Percentiles rank a stretch among this genome's conserved stretches.
These are phyloP conservation scores for Drosophila borborema DNA, from an alignment of 2,888 invertebrate species.

Conservation along the genomic window DNA sequence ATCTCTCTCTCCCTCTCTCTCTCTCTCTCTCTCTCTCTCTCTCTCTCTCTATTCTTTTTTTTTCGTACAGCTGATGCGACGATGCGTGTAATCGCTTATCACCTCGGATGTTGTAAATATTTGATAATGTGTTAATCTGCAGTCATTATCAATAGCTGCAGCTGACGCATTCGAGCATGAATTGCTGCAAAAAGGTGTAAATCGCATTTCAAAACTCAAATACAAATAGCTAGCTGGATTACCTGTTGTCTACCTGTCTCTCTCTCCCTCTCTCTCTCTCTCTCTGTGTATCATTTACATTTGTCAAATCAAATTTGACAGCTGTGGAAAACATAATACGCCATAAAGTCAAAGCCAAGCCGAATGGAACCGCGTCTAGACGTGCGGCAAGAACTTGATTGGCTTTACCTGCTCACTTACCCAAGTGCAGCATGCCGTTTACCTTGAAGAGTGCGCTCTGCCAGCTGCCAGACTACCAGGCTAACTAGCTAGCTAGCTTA, in stretches of 20 bases:
- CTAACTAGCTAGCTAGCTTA: neutral
- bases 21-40: too few species aligned
- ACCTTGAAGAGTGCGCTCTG: neutral
- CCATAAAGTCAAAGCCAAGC: constrained; percentile 28
- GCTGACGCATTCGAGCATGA: constrained; percentile 32
- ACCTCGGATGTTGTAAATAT: constrained; percentile 35
- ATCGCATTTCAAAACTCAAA: constrained; percentile 38
- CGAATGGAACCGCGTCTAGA: constrained; percentile 18
- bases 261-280: constrained; percentile 4
- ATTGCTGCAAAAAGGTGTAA: constrained; percentile 36
- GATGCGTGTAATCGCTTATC: constrained; percentile 22
- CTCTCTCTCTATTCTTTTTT: neutral
- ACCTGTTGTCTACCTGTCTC: constrained; percentile 2
- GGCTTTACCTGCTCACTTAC: constrained; percentile 35
- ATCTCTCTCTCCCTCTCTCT: too few species aligned
- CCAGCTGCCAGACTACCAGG: neutral
- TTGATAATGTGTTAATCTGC: constrained; percentile 50
- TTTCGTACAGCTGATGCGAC: neutral
- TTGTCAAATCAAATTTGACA: constrained; percentile 79
- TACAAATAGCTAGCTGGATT: constrained; percentile 35
- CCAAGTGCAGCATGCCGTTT: constrained; percentile 4
- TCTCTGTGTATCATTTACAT: constrained; percentile 70
- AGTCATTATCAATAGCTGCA: constrained; percentile 26
- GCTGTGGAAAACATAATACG: constrained; percentile 76
- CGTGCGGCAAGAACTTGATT: constrained; percentile 51